Base-by-base conservation (phyloP, 2,888 invertebrate genomes). In the Hirtodrosophila histrioides region DNA sequence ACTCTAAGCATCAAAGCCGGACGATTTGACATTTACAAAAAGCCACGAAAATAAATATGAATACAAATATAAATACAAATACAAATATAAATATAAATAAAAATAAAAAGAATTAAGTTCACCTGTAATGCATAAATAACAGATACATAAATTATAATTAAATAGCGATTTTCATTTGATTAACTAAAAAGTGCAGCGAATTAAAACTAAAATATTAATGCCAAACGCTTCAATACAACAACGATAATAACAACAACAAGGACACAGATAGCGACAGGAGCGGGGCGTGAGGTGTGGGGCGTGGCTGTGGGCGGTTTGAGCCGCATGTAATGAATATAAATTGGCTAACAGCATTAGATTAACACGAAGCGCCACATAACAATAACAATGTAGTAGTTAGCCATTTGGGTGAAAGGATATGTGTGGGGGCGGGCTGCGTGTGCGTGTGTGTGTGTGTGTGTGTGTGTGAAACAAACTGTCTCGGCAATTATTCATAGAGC, bases 141-240 rank as follows among this genome's bases (percentile, higher is more conserved):
- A 60, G 36, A 41, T 39, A 43, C 43, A 46, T 82, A 87, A 75
- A 69, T 85, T 69, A 87, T 87, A 82, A 78, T 82, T 75, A 67
- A 79, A 82, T 75, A 68, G 53, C 73, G 65, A 76, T 73, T 61
- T 85, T 61, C 69, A 66, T 61, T 65, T 70, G 68, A 82, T 87
- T 79, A 72, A 69, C 72, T 43, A 54, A 71, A 75, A 62, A 37
- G 37, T 60, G 48, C 54, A 46, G 51, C 50, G 54, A 55, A 78
- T 63, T 63, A 61, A 46, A 61, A 45, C 35, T 69, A 11, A 74
- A 81, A 78, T 70, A 75, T 58, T 64, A 66, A 61, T 68, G 61
- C 39, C 39, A 36, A 63, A 37, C 31, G 40, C 31, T 48, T 4
- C 12, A 17, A 29, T 9, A 11, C 11, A 37, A 3, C 36, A 37